Evolutionary conservation across 37 sponge, comb jelly and placozoan species (phyloP).

Genomic region (Chondrosia reniformis): DNA sequence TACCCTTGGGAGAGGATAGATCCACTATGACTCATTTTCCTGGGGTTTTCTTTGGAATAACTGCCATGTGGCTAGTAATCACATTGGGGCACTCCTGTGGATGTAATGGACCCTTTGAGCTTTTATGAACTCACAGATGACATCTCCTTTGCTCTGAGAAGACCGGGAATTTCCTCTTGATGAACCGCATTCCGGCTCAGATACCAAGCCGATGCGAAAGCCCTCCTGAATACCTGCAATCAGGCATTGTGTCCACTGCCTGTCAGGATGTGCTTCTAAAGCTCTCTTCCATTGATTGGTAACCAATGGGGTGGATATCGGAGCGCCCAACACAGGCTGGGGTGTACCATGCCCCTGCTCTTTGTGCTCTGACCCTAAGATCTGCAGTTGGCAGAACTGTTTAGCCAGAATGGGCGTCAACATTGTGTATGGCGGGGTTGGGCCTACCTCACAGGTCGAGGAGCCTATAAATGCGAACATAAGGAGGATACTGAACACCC

Average conservation of each 20-base stretch:
- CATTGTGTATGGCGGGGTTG: not conserved
- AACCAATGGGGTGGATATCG: not conserved
- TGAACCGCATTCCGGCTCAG: not conserved
- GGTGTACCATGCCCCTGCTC: not conserved
- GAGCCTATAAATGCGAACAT: no score
- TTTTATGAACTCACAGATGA: conserved; percentile 13
- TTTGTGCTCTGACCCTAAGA: not conserved
- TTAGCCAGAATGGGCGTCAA: not conserved
- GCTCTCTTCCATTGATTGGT: not conserved
- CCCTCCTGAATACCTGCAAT: not conserved
- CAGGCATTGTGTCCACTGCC: not conserved
- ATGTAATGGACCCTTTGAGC: conserved; percentile 19
- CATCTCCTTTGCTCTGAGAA: conserved; percentile 1
- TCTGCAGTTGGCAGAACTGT: conserved; percentile 14
- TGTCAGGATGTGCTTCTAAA: not conserved
- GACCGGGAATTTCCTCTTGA: conserved; percentile 8
- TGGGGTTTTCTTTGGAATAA: conserved; percentile 28
- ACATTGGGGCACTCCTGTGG: not conserved
- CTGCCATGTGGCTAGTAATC: conserved; percentile 14
- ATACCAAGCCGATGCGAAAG: not conserved
- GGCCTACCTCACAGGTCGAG: no score
- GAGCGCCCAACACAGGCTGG: not conserved
- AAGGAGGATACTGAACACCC: no score
- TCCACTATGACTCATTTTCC: conserved; percentile 15
- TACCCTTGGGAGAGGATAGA: not conserved